phyloP scores from a whole-genome alignment of 2,113 vertebrate species.

The Gopherus flavomarginatus region DNA sequence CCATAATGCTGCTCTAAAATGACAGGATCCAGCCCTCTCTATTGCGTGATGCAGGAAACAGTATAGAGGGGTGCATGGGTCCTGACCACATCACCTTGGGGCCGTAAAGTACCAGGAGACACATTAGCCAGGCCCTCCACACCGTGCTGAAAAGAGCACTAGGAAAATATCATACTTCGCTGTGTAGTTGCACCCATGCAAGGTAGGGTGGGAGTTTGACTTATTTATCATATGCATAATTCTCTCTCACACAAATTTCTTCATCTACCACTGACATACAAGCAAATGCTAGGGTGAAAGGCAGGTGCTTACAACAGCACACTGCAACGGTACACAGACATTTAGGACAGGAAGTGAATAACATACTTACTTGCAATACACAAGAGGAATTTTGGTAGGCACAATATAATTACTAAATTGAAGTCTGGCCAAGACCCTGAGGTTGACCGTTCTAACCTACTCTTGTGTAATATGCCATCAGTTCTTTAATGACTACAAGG shows the following conservation, averaged over 20 bases:
- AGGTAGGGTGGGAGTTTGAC: not conserved
- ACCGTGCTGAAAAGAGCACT: not conserved
- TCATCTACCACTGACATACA: not conserved
- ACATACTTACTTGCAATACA: not conserved
- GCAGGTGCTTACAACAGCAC: not conserved
- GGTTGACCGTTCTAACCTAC: constrained; percentile 9
- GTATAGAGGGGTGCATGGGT: not conserved
- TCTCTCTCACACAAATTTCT: not conserved
- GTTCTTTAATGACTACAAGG: not conserved
- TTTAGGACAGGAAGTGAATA: not conserved
- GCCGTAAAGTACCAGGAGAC: not conserved
- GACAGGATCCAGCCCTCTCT: not conserved
- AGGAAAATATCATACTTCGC: not conserved
- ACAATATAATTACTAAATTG: not conserved
- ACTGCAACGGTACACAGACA: not conserved
- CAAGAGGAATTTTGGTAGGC: not conserved
- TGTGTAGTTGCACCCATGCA: not conserved
- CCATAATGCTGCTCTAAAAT: not conserved
- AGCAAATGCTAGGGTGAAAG: not conserved
- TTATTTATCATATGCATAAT: not conserved
- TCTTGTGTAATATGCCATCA: not conserved
- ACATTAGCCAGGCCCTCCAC: not conserved
- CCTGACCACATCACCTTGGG: not conserved
- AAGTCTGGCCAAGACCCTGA: not conserved
- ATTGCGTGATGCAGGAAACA: not conserved